Conservation (phyloP, 2,888 invertebrate genomes). For the Actias luna region DNA sequence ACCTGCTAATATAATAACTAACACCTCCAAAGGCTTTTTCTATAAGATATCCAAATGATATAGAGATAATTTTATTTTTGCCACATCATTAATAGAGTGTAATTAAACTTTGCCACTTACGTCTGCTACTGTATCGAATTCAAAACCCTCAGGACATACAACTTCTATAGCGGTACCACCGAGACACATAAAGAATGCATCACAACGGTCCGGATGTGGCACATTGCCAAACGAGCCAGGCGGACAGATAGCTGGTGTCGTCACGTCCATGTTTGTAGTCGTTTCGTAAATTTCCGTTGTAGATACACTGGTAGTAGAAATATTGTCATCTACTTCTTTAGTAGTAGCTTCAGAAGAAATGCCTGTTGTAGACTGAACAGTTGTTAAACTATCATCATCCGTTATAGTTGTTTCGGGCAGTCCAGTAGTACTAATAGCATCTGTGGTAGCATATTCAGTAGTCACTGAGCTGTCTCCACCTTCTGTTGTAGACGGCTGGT, state of each 20-base stretch:
- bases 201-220: slow-evolving; percentile 44
- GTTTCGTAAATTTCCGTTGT: slow-evolving; percentile 12
- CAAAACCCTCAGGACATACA: slow-evolving; percentile 39
- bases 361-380: not conserved
- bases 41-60: no score
- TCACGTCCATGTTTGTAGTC: slow-evolving; percentile 1
- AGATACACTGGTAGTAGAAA: slow-evolving; percentile 17
- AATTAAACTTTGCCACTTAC: no score
- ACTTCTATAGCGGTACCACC: slow-evolving; percentile 38
- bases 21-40: no score
- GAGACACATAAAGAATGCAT: slow-evolving; percentile 46
- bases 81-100: no score
- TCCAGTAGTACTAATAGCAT: not conserved
- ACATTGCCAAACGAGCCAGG: slow-evolving; percentile 39
- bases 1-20: no score
- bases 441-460: not conserved
- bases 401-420: not conserved
- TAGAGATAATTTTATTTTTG: no score
- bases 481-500: slow-evolving; percentile 1
- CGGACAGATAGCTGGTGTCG: slow-evolving; percentile 31
- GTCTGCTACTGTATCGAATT: slow-evolving; percentile 37
- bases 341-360: not conserved
- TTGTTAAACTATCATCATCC: not conserved
- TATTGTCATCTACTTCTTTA: not conserved
- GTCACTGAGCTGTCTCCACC: not conserved